These are phyloP conservation scores for Drosophila nebulosa DNA, from an alignment of 1,140 invertebrate genomes.

Conservation along the genomic window DNA sequence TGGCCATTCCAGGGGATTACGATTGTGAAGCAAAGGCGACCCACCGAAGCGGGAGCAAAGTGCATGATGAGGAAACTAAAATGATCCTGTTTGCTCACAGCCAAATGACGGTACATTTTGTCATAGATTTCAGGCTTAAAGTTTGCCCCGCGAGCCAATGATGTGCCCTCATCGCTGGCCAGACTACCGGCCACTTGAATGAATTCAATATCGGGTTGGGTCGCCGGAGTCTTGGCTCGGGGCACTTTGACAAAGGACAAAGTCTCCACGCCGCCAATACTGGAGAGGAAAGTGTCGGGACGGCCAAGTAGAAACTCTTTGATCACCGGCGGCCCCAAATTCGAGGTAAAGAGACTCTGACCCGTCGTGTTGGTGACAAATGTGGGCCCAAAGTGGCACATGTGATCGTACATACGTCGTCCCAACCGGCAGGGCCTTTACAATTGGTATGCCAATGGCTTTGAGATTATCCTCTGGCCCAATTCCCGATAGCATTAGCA, in stretches of 20 bases:
- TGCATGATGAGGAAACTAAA: conserved; percentile 88
- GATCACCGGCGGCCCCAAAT: conserved; percentile 62
- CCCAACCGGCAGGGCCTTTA: conserved; percentile 88
- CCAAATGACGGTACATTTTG: conserved; percentile 83
- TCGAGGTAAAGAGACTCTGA: conserved; percentile 62
- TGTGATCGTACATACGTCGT: conserved; percentile 88
- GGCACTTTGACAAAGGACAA: conserved; percentile 86
- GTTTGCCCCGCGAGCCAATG: conserved; percentile 83
- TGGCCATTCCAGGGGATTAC: conserved; percentile 88
- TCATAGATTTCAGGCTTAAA: conserved; percentile 84
- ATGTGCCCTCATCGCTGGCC: conserved; percentile 85
- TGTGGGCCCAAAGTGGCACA: conserved; percentile 85
- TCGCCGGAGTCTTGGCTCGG: conserved; percentile 81
- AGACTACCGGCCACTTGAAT: conserved; percentile 83
- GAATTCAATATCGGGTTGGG: conserved; percentile 85
- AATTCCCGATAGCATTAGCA: conserved; percentile 91
- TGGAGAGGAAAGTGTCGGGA: conserved; percentile 57
- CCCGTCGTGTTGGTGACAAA: conserved; percentile 83
- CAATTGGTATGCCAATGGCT: conserved; percentile 85
- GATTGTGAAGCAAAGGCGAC: conserved; percentile 85
- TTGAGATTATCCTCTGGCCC: conserved; percentile 86
- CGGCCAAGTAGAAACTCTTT: conserved; percentile 50
- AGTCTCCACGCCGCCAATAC: conserved; percentile 84
- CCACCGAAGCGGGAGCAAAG: conserved; percentile 88
- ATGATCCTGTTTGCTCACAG: conserved; percentile 82